A percentile compares a stretch with the other conserved stretches of the same genome.
phyloP scores from a whole-genome alignment of 2,113 vertebrate genomes.

The Haplochromis burtoni region DNA sequence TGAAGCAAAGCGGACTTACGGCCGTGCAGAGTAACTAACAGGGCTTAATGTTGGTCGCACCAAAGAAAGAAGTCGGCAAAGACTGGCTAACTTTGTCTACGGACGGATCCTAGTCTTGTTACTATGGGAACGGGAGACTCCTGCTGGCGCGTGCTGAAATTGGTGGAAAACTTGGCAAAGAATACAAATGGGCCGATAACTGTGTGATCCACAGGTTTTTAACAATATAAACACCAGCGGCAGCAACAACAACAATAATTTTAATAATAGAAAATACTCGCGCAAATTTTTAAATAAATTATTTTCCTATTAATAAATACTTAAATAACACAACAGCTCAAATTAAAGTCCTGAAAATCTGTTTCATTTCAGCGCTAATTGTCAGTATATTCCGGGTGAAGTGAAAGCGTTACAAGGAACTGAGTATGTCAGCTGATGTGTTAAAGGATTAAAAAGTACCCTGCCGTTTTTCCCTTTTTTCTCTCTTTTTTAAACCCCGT shows the following conservation, averaged over 20 bases:
- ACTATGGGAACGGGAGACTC: slow-evolving; percentile 64
- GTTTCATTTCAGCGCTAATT: not conserved
- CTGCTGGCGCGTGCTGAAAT: slow-evolving; percentile 51
- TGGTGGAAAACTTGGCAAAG: not conserved
- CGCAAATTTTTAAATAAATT: not conserved
- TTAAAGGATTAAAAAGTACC: not conserved
- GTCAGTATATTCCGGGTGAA: not conserved
- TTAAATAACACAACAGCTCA: not conserved
- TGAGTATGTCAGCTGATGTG: not conserved
- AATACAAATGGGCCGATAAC: not conserved
- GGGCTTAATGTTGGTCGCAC: not conserved
- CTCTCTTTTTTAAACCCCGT: not conserved
- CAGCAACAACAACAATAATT: not conserved
- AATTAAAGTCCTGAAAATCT: not conserved
- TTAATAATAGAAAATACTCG: not conserved
- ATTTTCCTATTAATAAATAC: not conserved
- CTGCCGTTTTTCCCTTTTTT: not conserved
- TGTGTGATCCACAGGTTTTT: not conserved
- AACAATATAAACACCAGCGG: not conserved
- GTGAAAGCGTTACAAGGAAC: not conserved
- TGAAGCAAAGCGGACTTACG: not conserved
- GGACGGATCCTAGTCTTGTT: slow-evolving; percentile 17
- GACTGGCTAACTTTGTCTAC: not conserved
- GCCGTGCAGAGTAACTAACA: not conserved
- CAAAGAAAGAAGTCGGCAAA: not conserved